Evolutionary conservation across 2,113 vertebrate species (phyloP).

Genomic region (Rhadina sibilatrix): DNA sequence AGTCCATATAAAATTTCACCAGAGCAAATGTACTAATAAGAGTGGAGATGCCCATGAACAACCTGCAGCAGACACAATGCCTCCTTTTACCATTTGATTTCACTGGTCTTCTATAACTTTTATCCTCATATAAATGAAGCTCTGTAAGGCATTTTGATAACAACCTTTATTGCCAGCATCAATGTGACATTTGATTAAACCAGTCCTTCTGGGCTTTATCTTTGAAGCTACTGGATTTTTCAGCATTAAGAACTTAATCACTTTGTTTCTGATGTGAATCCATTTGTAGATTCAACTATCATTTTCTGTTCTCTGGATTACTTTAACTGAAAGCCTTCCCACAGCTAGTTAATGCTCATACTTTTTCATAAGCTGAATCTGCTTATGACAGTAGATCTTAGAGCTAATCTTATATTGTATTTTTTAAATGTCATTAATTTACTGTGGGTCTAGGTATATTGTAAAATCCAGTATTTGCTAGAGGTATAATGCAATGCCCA

Average conservation of each 20-base stretch:
- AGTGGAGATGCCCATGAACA: not conserved
- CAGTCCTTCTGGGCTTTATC: slow-evolving; percentile 18
- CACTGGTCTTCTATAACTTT: not conserved
- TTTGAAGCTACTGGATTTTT: slow-evolving; percentile 46
- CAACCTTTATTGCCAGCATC: not conserved
- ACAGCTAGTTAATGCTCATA: not conserved
- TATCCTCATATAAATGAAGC: not conserved
- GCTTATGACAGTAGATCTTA: not conserved
- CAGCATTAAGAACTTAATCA: slow-evolving; percentile 51
- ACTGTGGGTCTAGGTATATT: not conserved
- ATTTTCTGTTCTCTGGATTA: slow-evolving; percentile 21
- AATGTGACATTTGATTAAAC: slow-evolving; percentile 54
- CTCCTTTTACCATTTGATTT: not conserved
- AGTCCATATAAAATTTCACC: not conserved
- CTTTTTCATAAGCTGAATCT: not conserved
- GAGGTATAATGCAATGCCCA: not conserved
- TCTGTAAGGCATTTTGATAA: not conserved
- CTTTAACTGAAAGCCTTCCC: not conserved
- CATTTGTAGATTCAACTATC: slow-evolving; percentile 16
- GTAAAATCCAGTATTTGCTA: not conserved
- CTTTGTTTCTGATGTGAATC: slow-evolving; percentile 44
- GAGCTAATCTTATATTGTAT: not conserved
- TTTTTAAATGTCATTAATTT: not conserved
- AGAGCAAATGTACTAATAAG: not conserved
- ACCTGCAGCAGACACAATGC: not conserved